Percentiles rank a stretch among this genome's conserved stretches.
These are phyloP conservation scores for Theocolax elegans DNA, from an alignment of 1,140 invertebrate species.

Conservation along the genomic window DNA sequence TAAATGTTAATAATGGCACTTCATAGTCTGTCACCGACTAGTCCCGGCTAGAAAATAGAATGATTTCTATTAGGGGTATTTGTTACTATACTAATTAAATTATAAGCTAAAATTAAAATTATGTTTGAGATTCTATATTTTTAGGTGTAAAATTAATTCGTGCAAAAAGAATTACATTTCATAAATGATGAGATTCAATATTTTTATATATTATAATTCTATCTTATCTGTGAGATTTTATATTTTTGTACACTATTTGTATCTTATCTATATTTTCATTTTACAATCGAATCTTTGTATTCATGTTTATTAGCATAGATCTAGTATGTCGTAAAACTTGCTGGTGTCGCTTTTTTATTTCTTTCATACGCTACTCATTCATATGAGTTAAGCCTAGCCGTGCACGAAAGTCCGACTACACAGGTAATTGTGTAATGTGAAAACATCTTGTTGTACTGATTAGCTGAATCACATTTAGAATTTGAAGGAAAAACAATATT, in stretches of 20 bases:
- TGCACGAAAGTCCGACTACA: neutral
- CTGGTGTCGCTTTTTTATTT: neutral
- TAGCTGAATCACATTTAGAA: too few species aligned
- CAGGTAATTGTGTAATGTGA: neutral
- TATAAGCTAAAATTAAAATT: too few species aligned
- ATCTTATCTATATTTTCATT: neutral
- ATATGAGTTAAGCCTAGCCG: neutral
- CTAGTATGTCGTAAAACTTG: neutral
- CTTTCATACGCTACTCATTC: too few species aligned
- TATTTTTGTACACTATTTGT: neutral
- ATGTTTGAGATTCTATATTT: too few species aligned
- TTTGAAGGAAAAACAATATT: too few species aligned
- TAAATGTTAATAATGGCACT: neutral
- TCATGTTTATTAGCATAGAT: neutral
- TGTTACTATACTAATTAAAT: too few species aligned
- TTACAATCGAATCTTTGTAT: neutral
- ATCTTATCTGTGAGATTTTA: neutral
- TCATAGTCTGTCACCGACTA: too few species aligned
- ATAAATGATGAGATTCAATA: neutral
- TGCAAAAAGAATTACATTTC: neutral
- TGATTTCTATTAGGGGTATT: too few species aligned
- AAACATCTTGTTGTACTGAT: neutral
- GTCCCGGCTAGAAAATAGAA: too few species aligned
- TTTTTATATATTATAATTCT: neutral
- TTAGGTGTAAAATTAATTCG: neutral